phyloP scores from a whole-genome alignment of 2,888 invertebrate species.

The Orthonevra nobilis region DNA sequence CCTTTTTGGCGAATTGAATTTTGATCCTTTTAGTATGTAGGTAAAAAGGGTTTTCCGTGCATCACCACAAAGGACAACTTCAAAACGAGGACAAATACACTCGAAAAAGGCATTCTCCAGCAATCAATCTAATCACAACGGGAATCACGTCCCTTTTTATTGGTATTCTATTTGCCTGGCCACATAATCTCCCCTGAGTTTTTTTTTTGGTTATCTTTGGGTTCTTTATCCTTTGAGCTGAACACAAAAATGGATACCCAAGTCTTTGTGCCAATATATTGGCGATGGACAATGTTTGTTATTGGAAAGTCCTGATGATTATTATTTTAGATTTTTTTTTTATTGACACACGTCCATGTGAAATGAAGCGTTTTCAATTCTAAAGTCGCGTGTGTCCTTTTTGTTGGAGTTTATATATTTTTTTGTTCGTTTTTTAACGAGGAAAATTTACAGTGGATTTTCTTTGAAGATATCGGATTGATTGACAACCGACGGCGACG shows the following conservation, averaged over 20 bases:
- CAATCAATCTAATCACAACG: slow-evolving; percentile 66
- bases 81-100: slow-evolving; percentile 14
- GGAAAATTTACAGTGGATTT: slow-evolving; percentile 24
- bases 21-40: slow-evolving; percentile 37
- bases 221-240: slow-evolving; percentile 4
- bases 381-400: slow-evolving; percentile 53
- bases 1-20: slow-evolving; percentile 56
- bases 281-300: slow-evolving; percentile 43
- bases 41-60: slow-evolving; percentile 42
- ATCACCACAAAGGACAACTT: slow-evolving; percentile 46
- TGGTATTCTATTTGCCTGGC: slow-evolving; percentile 68
- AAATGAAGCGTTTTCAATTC: slow-evolving; percentile 57
- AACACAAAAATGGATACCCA: neutral
- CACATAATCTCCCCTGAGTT: slow-evolving; percentile 65
- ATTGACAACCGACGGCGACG: too few species aligned
- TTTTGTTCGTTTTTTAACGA: slow-evolving; percentile 55
- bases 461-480: too few species aligned
- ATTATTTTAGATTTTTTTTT: slow-evolving; percentile 31
- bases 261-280: slow-evolving; percentile 8
- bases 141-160: slow-evolving; percentile 69
- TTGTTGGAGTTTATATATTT: slow-evolving; percentile 4
- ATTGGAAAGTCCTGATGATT: slow-evolving; percentile 27
- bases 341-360: slow-evolving; percentile 58
- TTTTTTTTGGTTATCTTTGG: slow-evolving; percentile 61
- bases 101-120: slow-evolving; percentile 41